Conservation (phyloP, 2,888 invertebrate genomes). For the Ennomos fuscantarius region DNA sequence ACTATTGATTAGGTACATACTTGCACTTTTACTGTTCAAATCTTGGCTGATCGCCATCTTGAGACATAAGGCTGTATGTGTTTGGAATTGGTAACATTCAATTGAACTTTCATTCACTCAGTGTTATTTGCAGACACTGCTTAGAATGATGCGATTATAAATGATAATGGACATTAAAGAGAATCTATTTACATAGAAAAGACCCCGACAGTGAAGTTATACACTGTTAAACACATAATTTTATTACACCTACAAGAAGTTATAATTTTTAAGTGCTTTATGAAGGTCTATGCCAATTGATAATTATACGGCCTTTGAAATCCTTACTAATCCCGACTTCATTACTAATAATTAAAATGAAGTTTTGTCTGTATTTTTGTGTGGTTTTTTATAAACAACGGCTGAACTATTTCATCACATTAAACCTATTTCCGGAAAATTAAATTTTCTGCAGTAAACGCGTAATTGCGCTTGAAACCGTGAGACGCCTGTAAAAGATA, state of each 20-base stretch:
- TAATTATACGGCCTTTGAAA: too few relatives aligned
- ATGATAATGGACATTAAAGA: not conserved
- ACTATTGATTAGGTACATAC: not conserved
- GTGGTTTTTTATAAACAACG: too few relatives aligned
- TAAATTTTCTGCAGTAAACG: too few relatives aligned
- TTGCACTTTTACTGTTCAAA: conserved; percentile 18
- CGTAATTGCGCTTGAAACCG: too few relatives aligned
- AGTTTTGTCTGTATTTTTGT: not conserved
- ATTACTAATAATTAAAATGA: too few relatives aligned
- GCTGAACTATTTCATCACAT: too few relatives aligned
- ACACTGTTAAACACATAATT: conserved; percentile 13
- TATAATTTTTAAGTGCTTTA: too few relatives aligned
- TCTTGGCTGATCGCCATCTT: conserved; percentile 37
- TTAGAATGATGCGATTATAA: conserved; percentile 2
- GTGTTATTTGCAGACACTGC: conserved; percentile 25
- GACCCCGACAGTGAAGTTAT: conserved; percentile 7
- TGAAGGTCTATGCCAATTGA: too few relatives aligned
- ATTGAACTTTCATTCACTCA: conserved; percentile 54
- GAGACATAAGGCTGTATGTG: conserved; percentile 42
- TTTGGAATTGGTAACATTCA: conserved; percentile 48
- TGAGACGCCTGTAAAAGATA: too few relatives aligned
- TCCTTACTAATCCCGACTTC: too few relatives aligned
- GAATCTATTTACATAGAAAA: conserved; percentile 12
- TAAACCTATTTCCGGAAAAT: too few relatives aligned
- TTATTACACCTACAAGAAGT: too few relatives aligned